phyloP scores from a whole-genome alignment of 2,113 vertebrate species.

The Diadophis punctatus region DNA sequence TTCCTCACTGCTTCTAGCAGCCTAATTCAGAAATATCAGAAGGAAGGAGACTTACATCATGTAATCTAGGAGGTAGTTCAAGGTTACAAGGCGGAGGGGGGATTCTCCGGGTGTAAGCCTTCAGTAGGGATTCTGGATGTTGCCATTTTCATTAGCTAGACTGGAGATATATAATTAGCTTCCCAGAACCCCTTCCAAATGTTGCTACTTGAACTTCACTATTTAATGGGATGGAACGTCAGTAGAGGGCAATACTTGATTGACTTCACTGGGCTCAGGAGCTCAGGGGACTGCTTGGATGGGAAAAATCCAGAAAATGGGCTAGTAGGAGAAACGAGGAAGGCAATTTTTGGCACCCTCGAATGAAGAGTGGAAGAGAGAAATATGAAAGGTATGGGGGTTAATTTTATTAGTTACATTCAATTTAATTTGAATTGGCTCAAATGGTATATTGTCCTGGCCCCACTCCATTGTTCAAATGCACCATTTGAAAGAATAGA shows the following conservation, averaged over 20 bases:
- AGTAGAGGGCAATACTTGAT: neutral
- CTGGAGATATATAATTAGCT: neutral
- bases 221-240: neutral
- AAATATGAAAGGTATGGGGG: neutral
- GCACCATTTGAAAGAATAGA: neutral
- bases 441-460: neutral
- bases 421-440: neutral
- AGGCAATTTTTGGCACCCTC: neutral
- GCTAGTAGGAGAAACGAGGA: neutral
- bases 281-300: neutral
- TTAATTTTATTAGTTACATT: neutral
- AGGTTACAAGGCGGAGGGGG: neutral
- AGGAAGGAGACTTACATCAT: neutral
- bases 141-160: neutral
- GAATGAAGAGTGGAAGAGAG: neutral
- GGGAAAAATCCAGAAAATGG: neutral
- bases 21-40: neutral
- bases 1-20: neutral
- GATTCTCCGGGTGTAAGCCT: neutral
- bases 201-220: neutral
- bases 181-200: neutral
- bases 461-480: neutral
- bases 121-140: neutral
- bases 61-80: neutral
- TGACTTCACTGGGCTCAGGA: neutral